Evolutionary conservation across 1,140 invertebrate species (phyloP).

Genomic region (Bradynema listronoti): DNA sequence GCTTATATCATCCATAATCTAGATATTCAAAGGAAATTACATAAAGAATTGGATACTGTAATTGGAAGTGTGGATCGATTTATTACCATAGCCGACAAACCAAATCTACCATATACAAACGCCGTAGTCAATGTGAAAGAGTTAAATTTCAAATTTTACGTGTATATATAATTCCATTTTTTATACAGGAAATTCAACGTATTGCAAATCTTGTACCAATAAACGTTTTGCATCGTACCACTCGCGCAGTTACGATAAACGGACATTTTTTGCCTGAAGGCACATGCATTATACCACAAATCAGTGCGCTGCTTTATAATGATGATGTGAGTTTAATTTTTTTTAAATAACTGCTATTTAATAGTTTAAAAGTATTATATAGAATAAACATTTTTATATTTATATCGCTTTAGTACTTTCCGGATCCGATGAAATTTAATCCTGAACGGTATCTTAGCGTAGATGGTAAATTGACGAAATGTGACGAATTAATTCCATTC

Average conservation of each 20-base stretch:
- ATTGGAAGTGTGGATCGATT: conserved; percentile 4
- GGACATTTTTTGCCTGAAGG: conserved; percentile 14
- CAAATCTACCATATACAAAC: neutral
- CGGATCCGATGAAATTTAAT: conserved; percentile 1
- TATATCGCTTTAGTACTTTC: conserved; percentile 2
- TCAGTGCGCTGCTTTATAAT: conserved; percentile 9
- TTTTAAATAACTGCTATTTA: no score
- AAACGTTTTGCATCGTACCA: conserved; percentile 16
- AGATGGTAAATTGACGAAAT: conserved; percentile 2
- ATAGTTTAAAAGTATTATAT: no score
- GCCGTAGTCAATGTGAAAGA: conserved; percentile 7
- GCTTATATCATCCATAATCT: conserved; percentile 7
- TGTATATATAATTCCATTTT: no score
- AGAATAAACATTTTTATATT: no score
- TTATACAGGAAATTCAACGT: conserved; percentile 29
- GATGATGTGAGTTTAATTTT: conserved; percentile 14
- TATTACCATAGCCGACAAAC: conserved; percentile 1
- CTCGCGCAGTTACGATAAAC: conserved; percentile 12
- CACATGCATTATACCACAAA: conserved; percentile 14
- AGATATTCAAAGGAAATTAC: neutral
- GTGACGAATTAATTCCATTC: conserved; percentile 7
- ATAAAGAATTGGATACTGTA: conserved; percentile 4
- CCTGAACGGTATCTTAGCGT: neutral
- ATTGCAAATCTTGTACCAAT: conserved; percentile 7
- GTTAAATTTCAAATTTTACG: no score